phyloP scores from a whole-genome alignment of 2,888 invertebrate species.

The Idaea straminata region DNA sequence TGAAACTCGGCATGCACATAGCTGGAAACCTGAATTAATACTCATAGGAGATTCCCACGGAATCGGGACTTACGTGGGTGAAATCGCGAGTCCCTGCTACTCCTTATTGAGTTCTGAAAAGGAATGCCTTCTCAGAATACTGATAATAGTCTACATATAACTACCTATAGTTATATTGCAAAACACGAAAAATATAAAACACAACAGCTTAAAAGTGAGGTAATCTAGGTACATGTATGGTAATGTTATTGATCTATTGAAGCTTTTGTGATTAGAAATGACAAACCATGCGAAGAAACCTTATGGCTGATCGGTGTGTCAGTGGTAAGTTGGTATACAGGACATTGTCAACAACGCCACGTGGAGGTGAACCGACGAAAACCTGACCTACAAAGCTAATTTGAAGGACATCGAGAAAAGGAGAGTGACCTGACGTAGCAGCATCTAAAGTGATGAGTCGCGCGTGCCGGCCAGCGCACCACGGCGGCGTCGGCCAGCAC shows the following conservation, averaged over 20 bases:
- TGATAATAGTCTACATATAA: too few relatives aligned
- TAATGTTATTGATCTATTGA: neutral
- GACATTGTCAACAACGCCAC: conserved; percentile 70
- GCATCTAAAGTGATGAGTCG: conserved; percentile 79
- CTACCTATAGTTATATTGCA: too few relatives aligned
- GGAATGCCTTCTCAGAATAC: too few relatives aligned
- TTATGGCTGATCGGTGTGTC: conserved; percentile 36
- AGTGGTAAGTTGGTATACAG: conserved; percentile 26
- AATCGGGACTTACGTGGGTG: too few relatives aligned
- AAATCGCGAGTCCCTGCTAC: too few relatives aligned
- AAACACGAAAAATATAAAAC: too few relatives aligned
- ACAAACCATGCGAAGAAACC: conserved; percentile 23
- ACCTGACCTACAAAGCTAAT: conserved; percentile 81
- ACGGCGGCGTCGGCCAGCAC: conserved; percentile 48
- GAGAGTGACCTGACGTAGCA: conserved; percentile 80
- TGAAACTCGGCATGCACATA: too few relatives aligned
- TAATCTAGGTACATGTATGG: neutral
- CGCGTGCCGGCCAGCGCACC: conserved; percentile 60
- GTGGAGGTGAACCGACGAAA: conserved; percentile 69
- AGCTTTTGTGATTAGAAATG: neutral
- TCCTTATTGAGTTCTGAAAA: too few relatives aligned
- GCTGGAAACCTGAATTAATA: too few relatives aligned
- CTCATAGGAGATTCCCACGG: too few relatives aligned
- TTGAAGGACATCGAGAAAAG: conserved; percentile 81
- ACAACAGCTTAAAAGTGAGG: too few relatives aligned